Evolutionary conservation across 2,113 vertebrate genomes (phyloP).

Genomic region (Parotia lawesii): DNA sequence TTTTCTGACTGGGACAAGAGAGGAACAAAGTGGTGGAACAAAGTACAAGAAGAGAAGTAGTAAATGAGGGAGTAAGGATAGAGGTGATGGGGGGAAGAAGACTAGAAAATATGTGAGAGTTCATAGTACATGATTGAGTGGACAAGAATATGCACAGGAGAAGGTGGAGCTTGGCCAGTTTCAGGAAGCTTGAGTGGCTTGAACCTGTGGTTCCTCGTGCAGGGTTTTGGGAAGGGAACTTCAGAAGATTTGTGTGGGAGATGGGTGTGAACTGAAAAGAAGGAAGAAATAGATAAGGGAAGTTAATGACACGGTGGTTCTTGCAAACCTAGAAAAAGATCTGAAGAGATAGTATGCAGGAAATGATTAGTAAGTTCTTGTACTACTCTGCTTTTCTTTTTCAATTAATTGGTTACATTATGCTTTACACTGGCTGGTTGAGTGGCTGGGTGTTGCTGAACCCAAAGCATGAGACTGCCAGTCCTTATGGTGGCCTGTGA

Average conservation of each 20-base stretch:
- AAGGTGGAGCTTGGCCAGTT: neutral
- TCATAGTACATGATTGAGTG: neutral
- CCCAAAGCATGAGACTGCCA: neutral
- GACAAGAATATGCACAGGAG: neutral
- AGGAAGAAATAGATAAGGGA: neutral
- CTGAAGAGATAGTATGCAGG: neutral
- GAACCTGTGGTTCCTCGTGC: neutral
- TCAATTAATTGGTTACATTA: neutral
- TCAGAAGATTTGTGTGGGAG: neutral
- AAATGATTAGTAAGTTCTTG: neutral
- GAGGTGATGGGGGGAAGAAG: neutral
- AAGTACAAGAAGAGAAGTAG: neutral
- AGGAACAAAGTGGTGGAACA: neutral
- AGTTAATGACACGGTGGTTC: neutral
- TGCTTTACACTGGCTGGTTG: neutral
- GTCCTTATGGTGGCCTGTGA: neutral
- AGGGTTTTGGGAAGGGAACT: neutral
- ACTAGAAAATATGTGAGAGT: neutral
- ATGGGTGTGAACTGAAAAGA: slow-evolving; percentile 15
- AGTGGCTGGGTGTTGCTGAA: neutral
- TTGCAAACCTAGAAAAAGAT: slow-evolving; percentile 9
- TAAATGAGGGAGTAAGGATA: neutral
- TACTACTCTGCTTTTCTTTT: neutral
- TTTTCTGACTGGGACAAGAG: neutral
- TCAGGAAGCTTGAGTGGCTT: neutral